These are phyloP conservation scores for Amphiura filiformis DNA, from an alignment of 35 echinoderm and acorn worm genomes.

Conservation along the genomic window DNA sequence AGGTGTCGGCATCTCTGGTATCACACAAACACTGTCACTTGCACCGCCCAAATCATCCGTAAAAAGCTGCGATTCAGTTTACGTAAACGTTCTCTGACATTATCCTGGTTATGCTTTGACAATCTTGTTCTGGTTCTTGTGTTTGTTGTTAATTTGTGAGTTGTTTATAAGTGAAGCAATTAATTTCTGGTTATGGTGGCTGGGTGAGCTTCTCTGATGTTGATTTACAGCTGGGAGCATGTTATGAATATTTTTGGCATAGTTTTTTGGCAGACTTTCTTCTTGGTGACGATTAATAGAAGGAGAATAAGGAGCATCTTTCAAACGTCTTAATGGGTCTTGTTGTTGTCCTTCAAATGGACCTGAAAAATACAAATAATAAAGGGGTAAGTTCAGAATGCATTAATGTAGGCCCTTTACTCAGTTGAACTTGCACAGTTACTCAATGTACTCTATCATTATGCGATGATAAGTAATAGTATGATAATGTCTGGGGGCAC, in stretches of 20 bases:
- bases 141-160: background rate
- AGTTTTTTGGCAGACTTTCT: no score
- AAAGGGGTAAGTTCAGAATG: no score
- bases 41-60: conserved; percentile 28
- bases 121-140: background rate
- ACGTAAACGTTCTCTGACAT: background rate
- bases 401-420: no score
- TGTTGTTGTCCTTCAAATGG: background rate
- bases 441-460: no score
- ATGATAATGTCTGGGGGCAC: no score
- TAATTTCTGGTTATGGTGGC: background rate
- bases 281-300: background rate
- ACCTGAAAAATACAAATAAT: background rate
- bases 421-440: no score
- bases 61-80: conserved; percentile 7
- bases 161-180: background rate
- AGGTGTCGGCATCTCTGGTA: conserved; percentile 34
- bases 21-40: conserved; percentile 36
- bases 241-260: no score
- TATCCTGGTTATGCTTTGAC: background rate
- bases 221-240: no score
- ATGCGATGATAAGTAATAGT: no score
- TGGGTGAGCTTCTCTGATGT: background rate
- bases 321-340: background rate
- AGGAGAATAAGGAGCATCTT: background rate